Evolutionary conservation across 2,113 vertebrate species (phyloP), one percentile per base, ranked within the genome.

Genomic region (Poeciliopsis retropinna): DNA sequence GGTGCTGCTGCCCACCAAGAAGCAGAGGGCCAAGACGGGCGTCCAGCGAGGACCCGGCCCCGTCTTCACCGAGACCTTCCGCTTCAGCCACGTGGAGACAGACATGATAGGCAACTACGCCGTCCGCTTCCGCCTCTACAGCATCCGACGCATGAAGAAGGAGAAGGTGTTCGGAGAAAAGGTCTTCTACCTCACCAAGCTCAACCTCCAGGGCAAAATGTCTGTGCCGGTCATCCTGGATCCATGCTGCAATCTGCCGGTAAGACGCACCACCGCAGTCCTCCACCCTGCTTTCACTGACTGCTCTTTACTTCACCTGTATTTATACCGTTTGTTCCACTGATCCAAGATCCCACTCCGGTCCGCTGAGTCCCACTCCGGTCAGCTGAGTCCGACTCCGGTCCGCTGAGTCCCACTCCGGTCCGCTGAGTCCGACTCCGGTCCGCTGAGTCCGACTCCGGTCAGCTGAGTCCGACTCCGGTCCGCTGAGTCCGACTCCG

Each of bases 101-200:
- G 97, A 98, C 91, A 98, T 97, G 96, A 98, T 99, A 87, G 94
- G 96, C 82, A 99, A 98, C 87, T 99, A 98, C 1, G 96, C 97
- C n/a, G 91, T 99, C 76, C 95, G 97, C 11, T 98, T 99, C 82
- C 95, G 97, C 83, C 96, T 99, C 22, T 99, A 99, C 83, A 97
- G 97, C 12, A 91, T 99, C 76, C 95, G 96, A 30, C 95, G 97
- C 61, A 95, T 98, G 95, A 99, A 99, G 91, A 99, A 97, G 69
- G 98, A 99, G 92, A 97, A 96, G 93, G 93, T 96, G 91, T 95
- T 99, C 44, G 97, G 97, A 84, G 97, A 99, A 88, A 99, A 99
- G 94, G 93, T 98, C 82, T 98, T 99, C 94, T 97, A 97, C 94
- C 95, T 99, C 94, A 99, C 97, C 83, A 99, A 99, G 94, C 94